Base-by-base conservation (phyloP, 2,888 invertebrate genomes). In the Lycocerus yunnanus region DNA sequence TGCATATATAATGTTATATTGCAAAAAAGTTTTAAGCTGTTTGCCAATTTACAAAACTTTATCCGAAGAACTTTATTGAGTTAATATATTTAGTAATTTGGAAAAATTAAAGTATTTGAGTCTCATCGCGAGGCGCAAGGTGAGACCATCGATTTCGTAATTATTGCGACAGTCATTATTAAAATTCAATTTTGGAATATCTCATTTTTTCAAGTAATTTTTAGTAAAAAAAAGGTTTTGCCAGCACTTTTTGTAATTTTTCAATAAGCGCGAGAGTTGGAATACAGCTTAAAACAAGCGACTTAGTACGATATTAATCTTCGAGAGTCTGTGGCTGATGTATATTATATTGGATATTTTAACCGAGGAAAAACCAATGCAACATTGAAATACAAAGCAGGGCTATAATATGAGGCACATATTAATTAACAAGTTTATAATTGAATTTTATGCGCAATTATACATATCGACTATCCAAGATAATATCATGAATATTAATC, bases 1-100 rank as follows among this genome's bases (percentile, higher is more conserved):
- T 87, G 86, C 87, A 87, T 87, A 86, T 86, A 86, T 87, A 86
- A 87, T 86, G 86, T 86, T 86, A 86, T 86, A 86, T 86, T 85
- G 86, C 86, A 85, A 85, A 86, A 86, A 86, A 86, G 83, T 84
- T 83, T 60, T 58, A 61, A 83, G 83, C 82, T 81, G 83, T 80
- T 79, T 78, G 78, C 80, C 74, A 78, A 76, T 71, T 78, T 72
- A 71, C 71, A 68, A 66, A 67, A 16, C 66, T 66, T 71, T 68
- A 58, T 68, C 68, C 58, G 61, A 16, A 69, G 21, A 63, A 71
- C 14, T 43, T 43, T 18, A 63, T 63, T 20, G 20, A 63, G 16
- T 63, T 63, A n/a, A 43, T 63, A 63, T 63, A 63, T 63, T 63
- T 20, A 11, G 20, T 63, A 18, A 20, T 63, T 63, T 63, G n/a